These are phyloP conservation scores for Babylonia areolata DNA, from an alignment of 1,140 invertebrate species.

Conservation along the genomic window DNA sequence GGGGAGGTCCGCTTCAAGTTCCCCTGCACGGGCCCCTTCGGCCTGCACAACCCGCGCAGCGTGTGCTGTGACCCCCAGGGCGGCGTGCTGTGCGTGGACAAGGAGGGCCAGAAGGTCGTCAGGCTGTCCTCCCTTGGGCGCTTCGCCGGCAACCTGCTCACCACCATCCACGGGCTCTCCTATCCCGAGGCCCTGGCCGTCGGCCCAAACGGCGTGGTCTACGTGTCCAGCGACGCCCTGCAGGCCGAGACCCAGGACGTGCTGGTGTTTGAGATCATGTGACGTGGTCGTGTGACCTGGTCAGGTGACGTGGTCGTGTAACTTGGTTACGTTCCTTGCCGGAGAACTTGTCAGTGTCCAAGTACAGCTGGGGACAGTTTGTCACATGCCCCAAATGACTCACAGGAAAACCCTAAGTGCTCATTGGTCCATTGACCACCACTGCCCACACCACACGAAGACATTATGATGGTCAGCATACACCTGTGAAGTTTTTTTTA, in stretches of 20 bases:
- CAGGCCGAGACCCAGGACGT: slow-evolving; percentile 22
- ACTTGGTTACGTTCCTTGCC: no score
- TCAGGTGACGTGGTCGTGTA: no score
- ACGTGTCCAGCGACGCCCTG: slow-evolving; percentile 21
- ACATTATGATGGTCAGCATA: no score
- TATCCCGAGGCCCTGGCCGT: slow-evolving; percentile 15
- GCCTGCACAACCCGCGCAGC: slow-evolving; percentile 15
- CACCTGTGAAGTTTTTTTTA: no score
- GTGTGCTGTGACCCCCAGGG: slow-evolving; percentile 13
- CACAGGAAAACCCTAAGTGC: no score
- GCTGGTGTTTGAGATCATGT: slow-evolving; percentile 17
- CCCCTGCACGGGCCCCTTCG: slow-evolving; percentile 23
- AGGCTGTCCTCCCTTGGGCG: slow-evolving; percentile 4
- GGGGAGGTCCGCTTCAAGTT: slow-evolving; percentile 30
- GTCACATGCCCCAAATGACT: no score
- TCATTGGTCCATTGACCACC: no score
- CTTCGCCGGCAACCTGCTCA: slow-evolving; percentile 16
- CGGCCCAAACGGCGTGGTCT: slow-evolving; percentile 3
- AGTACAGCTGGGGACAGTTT: no score
- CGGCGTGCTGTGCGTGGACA: slow-evolving; percentile 21
- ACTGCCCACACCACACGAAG: no score
- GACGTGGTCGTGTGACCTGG: not conserved
- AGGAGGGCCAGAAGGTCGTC: slow-evolving; percentile 24
- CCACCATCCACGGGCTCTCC: slow-evolving; percentile 27
- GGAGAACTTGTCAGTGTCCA: no score